phyloP scores from a whole-genome alignment of 2,888 invertebrate genomes.

The Acleris sparsana region DNA sequence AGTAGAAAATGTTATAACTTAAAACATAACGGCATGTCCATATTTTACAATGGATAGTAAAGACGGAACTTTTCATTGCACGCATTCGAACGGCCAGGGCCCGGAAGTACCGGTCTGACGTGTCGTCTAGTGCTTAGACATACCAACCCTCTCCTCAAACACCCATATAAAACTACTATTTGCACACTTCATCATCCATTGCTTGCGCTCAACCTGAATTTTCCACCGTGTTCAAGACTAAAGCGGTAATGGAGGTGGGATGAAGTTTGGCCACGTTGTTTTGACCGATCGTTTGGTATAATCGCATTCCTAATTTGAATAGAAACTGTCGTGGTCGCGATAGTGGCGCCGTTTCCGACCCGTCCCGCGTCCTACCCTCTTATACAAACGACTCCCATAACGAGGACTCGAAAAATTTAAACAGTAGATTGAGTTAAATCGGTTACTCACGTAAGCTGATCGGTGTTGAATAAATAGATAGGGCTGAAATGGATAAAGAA shows the following conservation, averaged over 20 bases:
- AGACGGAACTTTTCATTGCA: slow-evolving; percentile 45
- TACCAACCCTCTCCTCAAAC: slow-evolving; percentile 40
- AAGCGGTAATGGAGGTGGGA: slow-evolving; percentile 46
- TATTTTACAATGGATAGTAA: slow-evolving; percentile 14
- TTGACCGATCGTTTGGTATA: slow-evolving; percentile 38
- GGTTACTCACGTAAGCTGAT: slow-evolving; percentile 52
- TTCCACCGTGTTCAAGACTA: neutral
- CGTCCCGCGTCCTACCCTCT: slow-evolving; percentile 58
- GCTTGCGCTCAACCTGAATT: slow-evolving; percentile 8
- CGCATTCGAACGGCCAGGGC: slow-evolving; percentile 51
- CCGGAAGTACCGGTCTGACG: slow-evolving; percentile 61
- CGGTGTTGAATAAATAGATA: slow-evolving; percentile 18
- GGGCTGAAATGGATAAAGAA: neutral
- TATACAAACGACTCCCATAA: slow-evolving; percentile 49
- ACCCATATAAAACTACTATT: slow-evolving; percentile 13
- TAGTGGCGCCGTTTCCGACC: slow-evolving; percentile 65
- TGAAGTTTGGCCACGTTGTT: slow-evolving; percentile 10
- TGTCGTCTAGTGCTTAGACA: slow-evolving; percentile 58
- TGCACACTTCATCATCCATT: slow-evolving; percentile 36
- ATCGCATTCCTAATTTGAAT: slow-evolving; percentile 67
- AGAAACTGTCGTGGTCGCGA: slow-evolving; percentile 69
- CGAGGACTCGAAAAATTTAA: slow-evolving; percentile 63
- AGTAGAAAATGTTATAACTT: too few relatives aligned
- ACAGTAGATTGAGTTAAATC: slow-evolving; percentile 54
- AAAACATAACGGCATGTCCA: neutral